Percentiles rank a stretch among this genome's conserved stretches.
phyloP scores from a whole-genome alignment of 2,888 invertebrate genomes.

The Amblyjoppa proteus region DNA sequence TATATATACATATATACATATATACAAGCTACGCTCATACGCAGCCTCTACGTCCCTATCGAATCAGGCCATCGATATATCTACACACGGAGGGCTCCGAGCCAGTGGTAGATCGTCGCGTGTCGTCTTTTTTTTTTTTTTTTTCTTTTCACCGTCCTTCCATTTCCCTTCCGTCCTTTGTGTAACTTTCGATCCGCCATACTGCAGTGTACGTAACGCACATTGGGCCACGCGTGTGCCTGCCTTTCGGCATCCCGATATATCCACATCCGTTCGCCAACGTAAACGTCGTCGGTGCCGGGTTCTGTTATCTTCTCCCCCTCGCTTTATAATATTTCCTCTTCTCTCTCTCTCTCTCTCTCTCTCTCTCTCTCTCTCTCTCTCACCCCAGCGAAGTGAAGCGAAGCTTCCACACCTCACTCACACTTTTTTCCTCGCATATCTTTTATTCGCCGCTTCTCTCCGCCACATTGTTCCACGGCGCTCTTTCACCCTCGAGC shows the following conservation, averaged over 20 bases:
- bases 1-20: neutral
- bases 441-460: neutral
- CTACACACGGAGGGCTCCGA: neutral
- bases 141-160: slow-evolving; percentile 1
- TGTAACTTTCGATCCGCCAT: slow-evolving; percentile 72
- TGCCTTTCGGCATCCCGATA: slow-evolving; percentile 65
- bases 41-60: too few species aligned
- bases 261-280: slow-evolving; percentile 72
- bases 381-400: too few species aligned
- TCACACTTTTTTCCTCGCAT: slow-evolving; percentile 3
- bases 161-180: slow-evolving; percentile 63
- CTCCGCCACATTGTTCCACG: neutral
- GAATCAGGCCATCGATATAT: neutral
- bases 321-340: slow-evolving; percentile 41
- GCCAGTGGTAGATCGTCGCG: slow-evolving; percentile 64
- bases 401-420: too few species aligned
- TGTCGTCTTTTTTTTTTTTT: slow-evolving; percentile 52
- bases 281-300: slow-evolving; percentile 43
- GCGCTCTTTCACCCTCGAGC: neutral
- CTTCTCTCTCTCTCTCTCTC: slow-evolving; percentile 15
- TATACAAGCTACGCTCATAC: neutral
- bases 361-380: too few species aligned
- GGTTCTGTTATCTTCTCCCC: slow-evolving; percentile 29
- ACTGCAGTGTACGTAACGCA: slow-evolving; percentile 44
- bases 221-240: slow-evolving; percentile 53